Conservation (phyloP, 2,797 vertebrate genomes). For the Squalus acanthias region DNA sequence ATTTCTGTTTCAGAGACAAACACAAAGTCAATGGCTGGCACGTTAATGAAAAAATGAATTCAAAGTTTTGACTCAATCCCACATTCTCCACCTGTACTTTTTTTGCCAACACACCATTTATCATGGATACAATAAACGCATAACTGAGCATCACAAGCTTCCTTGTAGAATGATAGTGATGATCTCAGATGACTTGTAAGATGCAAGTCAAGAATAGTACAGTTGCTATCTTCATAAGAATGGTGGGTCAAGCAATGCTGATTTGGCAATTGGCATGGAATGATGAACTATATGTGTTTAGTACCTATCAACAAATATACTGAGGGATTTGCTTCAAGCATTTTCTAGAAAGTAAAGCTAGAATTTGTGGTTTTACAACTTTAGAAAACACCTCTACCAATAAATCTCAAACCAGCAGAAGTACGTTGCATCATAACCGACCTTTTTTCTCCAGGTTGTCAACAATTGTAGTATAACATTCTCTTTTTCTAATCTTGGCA, state of each 20-base stretch:
- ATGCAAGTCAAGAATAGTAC: neutral
- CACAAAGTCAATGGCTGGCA: neutral
- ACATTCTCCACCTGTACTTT: neutral
- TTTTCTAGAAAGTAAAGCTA: neutral
- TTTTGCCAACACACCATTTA: neutral
- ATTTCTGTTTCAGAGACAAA: neutral
- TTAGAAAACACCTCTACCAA: neutral
- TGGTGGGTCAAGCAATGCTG: neutral
- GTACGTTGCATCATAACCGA: too few species aligned
- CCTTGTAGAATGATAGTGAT: neutral
- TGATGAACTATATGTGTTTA: neutral
- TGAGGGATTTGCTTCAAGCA: neutral
- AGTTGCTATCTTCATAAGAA: neutral
- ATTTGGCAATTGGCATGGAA: neutral
- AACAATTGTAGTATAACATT: too few species aligned
- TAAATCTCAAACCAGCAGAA: neutral
- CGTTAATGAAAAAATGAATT: neutral
- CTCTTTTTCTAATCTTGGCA: too few species aligned
- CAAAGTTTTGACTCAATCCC: neutral
- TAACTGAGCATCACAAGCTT: neutral
- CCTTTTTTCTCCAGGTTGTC: too few species aligned
- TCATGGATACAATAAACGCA: neutral
- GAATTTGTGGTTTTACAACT: neutral
- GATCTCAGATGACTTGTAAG: neutral
- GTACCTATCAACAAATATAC: neutral